Conservation (phyloP, 2,888 invertebrate species). For the Lycaena phlaeas region DNA sequence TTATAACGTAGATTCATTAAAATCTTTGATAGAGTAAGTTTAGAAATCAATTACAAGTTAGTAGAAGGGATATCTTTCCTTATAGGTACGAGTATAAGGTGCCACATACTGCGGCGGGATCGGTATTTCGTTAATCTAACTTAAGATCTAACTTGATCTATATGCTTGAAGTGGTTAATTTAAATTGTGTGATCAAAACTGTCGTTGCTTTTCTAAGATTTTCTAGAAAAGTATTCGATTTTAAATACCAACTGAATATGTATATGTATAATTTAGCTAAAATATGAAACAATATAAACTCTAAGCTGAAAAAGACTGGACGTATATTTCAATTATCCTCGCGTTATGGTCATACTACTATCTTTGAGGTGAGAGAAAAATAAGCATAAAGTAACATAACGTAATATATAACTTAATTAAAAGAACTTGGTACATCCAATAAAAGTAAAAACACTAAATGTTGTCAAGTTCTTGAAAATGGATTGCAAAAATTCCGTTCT, state of each 20-base stretch:
- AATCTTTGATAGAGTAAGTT: slow-evolving; percentile 23
- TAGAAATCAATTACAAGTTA: slow-evolving; percentile 29
- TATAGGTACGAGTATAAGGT: too few species aligned
- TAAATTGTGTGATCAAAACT: too few species aligned
- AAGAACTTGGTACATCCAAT: neutral
- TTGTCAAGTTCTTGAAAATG: slow-evolving; percentile 17
- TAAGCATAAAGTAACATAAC: too few species aligned
- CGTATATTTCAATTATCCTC: too few species aligned
- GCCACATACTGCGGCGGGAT: slow-evolving; percentile 23
- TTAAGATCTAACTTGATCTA: slow-evolving; percentile 20
- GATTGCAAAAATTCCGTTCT: slow-evolving; percentile 21
- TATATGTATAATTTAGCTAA: too few species aligned
- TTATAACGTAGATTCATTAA: slow-evolving; percentile 19
- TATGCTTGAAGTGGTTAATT: neutral
- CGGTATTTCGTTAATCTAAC: slow-evolving; percentile 40
- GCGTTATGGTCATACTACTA: too few species aligned
- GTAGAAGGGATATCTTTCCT: slow-evolving; percentile 24
- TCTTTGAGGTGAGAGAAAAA: too few species aligned
- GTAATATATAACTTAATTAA: neutral
- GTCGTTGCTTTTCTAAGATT: too few species aligned
- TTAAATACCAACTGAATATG: too few species aligned
- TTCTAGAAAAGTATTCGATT: too few species aligned
- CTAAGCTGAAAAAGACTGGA: too few species aligned
- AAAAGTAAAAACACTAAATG: neutral
- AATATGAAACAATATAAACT: too few species aligned